A percentile compares a stretch with the other conserved stretches of the same genome.
These are phyloP conservation scores for Meriones psammophilus DNA, from an alignment of 2,797 vertebrate species.

Conservation along the genomic window DNA sequence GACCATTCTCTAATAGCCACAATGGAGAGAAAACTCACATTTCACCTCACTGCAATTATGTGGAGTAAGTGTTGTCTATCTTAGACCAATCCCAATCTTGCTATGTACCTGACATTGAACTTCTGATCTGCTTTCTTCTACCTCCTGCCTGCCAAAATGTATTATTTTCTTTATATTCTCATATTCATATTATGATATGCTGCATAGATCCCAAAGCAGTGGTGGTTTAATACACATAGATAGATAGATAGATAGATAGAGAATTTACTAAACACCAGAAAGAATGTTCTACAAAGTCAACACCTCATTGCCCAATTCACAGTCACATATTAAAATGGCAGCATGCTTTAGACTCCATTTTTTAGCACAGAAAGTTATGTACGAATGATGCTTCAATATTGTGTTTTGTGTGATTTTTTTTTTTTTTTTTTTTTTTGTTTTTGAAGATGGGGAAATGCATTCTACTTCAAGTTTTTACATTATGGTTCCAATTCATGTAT, in stretches of 20 bases:
- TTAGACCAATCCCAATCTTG: neutral
- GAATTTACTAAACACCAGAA: conserved; percentile 36
- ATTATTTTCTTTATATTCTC: neutral
- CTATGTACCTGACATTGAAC: neutral
- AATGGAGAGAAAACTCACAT: conserved; percentile 22
- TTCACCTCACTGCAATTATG: neutral
- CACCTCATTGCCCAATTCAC: neutral
- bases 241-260: neutral
- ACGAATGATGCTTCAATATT: neutral
- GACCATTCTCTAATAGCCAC: neutral
- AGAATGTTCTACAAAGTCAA: neutral
- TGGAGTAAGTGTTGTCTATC: neutral
- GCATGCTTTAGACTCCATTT: neutral
- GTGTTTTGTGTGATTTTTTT: conserved; percentile 14
- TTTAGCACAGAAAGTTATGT: neutral
- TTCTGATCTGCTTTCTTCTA: neutral
- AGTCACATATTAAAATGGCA: conserved; percentile 22
- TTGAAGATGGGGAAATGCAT: neutral
- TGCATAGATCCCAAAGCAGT: conserved; percentile 13
- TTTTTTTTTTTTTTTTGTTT: neutral
- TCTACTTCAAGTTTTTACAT: neutral
- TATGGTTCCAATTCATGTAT: conserved; percentile 31
- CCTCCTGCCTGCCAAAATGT: neutral
- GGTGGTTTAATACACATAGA: neutral
- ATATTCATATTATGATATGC: neutral